Evolutionary conservation across 1,140 invertebrate species (phyloP).

Genomic region (Akabosia matsudoensis): DNA sequence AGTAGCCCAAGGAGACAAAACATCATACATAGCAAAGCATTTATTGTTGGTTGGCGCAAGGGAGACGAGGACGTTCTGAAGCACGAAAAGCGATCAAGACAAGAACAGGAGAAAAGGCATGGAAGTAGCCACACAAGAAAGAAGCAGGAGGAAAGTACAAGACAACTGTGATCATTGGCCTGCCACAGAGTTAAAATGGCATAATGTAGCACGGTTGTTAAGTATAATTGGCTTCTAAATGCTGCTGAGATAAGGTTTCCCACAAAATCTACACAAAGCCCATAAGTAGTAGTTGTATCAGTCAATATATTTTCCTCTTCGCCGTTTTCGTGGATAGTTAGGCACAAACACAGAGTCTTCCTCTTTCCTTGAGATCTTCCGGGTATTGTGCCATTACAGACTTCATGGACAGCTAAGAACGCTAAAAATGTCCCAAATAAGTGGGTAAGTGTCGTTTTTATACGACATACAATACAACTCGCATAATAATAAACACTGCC

Average conservation of each 20-base stretch:
- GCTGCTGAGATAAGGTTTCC: conserved; percentile 41
- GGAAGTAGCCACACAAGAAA: background rate
- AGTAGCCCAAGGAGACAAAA: conserved; percentile 18
- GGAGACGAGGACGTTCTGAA: no score
- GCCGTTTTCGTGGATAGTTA: background rate
- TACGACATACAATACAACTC: conserved; percentile 11
- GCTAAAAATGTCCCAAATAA: conserved; percentile 5
- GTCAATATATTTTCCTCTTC: conserved; percentile 34
- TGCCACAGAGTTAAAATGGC: conserved; percentile 5
- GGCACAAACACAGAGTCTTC: no score
- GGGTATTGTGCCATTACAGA: no score
- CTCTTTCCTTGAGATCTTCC: background rate
- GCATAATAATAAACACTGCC: conserved; percentile 12
- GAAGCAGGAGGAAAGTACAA: conserved; percentile 19
- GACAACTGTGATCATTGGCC: conserved; percentile 1
- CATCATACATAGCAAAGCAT: conserved; percentile 10
- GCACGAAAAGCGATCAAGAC: background rate
- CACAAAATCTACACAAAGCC: conserved; percentile 29
- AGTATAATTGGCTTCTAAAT: conserved; percentile 46
- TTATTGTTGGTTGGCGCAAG: background rate
- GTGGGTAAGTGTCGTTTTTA: conserved; percentile 13
- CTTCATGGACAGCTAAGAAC: background rate
- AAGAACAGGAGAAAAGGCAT: conserved; percentile 10
- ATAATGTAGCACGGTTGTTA: conserved; percentile 36
- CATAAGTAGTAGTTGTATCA: conserved; percentile 38